Percentiles rank a stretch among this genome's conserved stretches.
These are phyloP conservation scores for Rhabdophis nuchalis DNA, from an alignment of 2,797 vertebrate genomes.

Conservation along the genomic window DNA sequence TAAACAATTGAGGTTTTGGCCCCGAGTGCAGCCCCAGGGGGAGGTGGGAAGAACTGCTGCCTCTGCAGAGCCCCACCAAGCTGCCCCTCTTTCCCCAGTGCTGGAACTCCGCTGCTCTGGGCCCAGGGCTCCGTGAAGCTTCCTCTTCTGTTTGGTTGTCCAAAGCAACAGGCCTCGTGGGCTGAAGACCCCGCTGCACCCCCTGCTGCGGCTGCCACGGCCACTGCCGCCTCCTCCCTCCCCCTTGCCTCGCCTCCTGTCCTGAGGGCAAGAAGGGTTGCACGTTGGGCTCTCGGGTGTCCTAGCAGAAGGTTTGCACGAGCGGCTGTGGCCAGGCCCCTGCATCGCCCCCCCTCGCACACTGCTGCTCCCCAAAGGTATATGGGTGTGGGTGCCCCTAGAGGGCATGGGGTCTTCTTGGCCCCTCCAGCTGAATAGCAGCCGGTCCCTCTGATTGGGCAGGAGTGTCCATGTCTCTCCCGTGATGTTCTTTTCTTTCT, in stretches of 20 bases:
- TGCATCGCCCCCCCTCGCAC: background rate
- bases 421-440: background rate
- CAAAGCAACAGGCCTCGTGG: background rate
- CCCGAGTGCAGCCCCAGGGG: background rate
- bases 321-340: background rate
- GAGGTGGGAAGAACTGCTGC: background rate
- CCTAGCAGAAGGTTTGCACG: background rate
- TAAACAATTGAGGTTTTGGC: background rate
- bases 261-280: background rate
- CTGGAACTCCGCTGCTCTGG: background rate
- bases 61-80: background rate
- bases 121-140: background rate
- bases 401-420: background rate
- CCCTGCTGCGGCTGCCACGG: background rate
- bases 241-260: background rate
- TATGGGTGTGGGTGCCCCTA: too few species aligned
- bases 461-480: background rate
- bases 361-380: background rate
- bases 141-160: background rate
- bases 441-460: background rate
- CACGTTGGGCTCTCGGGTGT: too few species aligned
- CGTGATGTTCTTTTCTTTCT: background rate
- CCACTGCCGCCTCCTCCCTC: background rate
- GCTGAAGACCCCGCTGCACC: background rate
- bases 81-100: background rate